Evolutionary conservation across 2,113 vertebrate genomes (phyloP).

Genomic region (Eurypyga helias): DNA sequence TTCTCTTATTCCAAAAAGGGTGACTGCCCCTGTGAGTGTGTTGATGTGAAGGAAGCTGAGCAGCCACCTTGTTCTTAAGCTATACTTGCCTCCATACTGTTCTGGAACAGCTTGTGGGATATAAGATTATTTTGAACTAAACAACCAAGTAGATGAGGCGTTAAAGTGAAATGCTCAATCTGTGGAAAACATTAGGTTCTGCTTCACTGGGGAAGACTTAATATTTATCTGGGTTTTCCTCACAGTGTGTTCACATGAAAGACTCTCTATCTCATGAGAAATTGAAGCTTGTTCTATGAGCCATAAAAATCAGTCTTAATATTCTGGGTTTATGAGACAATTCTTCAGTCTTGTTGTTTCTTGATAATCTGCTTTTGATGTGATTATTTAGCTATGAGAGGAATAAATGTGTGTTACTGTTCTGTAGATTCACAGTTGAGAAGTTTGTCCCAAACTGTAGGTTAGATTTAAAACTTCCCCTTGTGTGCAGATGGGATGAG

Average conservation of each 20-base stretch:
- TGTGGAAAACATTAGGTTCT: not conserved
- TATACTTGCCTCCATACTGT: not conserved
- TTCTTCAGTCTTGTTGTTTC: not conserved
- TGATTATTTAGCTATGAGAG: not conserved
- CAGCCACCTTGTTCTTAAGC: not conserved
- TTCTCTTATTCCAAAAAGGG: not conserved
- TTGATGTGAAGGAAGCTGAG: not conserved
- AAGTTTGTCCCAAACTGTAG: not conserved
- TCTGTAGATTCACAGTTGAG: not conserved
- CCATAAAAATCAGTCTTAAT: not conserved
- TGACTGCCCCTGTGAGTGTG: not conserved
- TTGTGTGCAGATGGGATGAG: not conserved
- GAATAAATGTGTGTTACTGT: not conserved
- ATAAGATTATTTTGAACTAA: not conserved
- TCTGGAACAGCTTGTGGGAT: not conserved
- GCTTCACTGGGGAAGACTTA: not conserved
- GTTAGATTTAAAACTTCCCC: not conserved
- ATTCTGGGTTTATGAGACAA: not conserved
- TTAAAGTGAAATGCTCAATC: not conserved
- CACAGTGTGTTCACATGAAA: not conserved
- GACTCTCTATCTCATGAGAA: fast-evolving
- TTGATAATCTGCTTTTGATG: not conserved
- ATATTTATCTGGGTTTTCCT: not conserved
- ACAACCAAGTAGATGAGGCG: not conserved
- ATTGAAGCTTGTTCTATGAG: not conserved